Evolutionary conservation across 2,888 invertebrate genomes (phyloP), one percentile per base, ranked within the genome.

Genomic region (Megamerina dolium): DNA sequence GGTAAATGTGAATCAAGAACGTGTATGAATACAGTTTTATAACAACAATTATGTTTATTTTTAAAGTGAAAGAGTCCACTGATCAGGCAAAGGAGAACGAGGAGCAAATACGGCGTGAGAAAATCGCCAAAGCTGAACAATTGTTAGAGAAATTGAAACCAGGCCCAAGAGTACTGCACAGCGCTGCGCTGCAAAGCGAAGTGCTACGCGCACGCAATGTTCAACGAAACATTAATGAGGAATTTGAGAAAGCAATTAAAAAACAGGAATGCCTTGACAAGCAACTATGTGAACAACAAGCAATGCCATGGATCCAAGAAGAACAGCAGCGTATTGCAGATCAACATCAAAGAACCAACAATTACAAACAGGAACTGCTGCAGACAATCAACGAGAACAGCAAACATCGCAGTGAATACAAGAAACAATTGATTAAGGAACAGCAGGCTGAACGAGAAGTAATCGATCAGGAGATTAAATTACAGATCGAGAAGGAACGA

Each of bases 151-250:
- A 65, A 34, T 53, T 64, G 13, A 63, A 66, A 37, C 59, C 63
- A 2, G 71, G 70, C 1, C 67, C 70, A 2, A 54, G 64, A 0
- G 65, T 64, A 26, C 43, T 72, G 2, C 63, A 67, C 16, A 63
- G 63, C 30, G 72, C 72, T n/a, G 61, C 60, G 3, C 50, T 65
- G 6, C 61, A 65, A 31, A 66, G 70, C 43, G 68, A 70, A 45
- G 66, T 70, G 2, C 37, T 72, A 19, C 60, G 63, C 3, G 61
- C 58, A 10, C 56, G 69, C 5, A 62, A 63, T 14, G 60, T 64
- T 1, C 70, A 70, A 45, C 53, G 61, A 2, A 53, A 60, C 21
- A 57, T 70, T 9, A 64, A 60, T 27, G 49, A 50, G 9, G 59
- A 68, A 34, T 61, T 62, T 16, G 59, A 59, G 20, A 55, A 54